These are phyloP conservation scores for Triplophysa yarkandensis DNA, from an alignment of 2,797 vertebrate species.

Conservation along the genomic window DNA sequence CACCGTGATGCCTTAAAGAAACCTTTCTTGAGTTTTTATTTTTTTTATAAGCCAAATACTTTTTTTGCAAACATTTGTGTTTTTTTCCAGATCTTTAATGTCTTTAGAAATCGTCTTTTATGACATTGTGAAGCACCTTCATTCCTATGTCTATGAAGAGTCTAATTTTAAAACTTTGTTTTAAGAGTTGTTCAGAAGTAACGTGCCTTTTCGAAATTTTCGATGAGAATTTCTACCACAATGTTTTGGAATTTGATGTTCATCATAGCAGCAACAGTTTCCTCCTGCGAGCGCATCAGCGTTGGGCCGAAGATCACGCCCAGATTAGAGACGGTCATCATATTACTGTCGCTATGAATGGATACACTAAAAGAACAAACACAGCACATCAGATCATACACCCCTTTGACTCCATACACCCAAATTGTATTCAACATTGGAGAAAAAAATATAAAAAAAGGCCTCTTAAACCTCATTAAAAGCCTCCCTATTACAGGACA, in stretches of 20 bases:
- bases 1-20: too few relatives aligned
- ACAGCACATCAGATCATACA: not conserved
- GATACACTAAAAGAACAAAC: slow-evolving; percentile 80
- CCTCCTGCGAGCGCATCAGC: slow-evolving; percentile 95
- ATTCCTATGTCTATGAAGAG: not conserved
- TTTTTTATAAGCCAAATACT: too few relatives aligned
- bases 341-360: slow-evolving; percentile 89
- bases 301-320: slow-evolving; percentile 97
- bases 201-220: slow-evolving; percentile 77
- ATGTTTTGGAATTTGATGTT: slow-evolving; percentile 99
- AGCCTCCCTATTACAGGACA: too few relatives aligned
- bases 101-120: too few relatives aligned
- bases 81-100: too few relatives aligned
- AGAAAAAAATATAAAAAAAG: too few relatives aligned
- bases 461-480: too few relatives aligned
- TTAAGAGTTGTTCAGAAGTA: not conserved
- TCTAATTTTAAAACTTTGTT: not conserved
- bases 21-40: too few relatives aligned
- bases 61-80: too few relatives aligned
- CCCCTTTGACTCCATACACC: too few relatives aligned
- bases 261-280: slow-evolving; percentile 99
- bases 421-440: too few relatives aligned
- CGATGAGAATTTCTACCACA: slow-evolving; percentile 96
- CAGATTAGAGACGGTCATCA: slow-evolving; percentile 97
- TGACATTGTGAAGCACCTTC: too few relatives aligned